Base-by-base conservation (phyloP, 2,113 vertebrate species). In the Spilogale gracilis region DNA sequence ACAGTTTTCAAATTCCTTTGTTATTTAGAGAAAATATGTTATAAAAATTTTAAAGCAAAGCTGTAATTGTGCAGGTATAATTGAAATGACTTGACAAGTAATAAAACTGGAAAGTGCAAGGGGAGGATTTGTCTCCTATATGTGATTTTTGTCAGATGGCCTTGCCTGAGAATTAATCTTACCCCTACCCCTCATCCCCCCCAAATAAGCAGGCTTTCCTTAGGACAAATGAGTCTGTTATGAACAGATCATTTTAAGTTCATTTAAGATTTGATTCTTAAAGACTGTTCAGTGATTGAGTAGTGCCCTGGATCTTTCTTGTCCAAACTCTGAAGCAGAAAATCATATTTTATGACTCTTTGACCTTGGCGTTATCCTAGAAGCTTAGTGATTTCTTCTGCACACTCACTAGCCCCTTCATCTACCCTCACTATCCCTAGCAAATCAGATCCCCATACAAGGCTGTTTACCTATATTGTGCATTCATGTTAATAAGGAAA, bases 151-250 rank as follows among this genome's bases (percentile, higher is more conserved):
- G n/a, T 8, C 27, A 38, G 23, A 38, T 71, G 21, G 0, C 18
- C 12, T 60, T 91, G 4, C 17, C 58, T 60, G 52, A 95, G 73
- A 76, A 91, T 87, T 82, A 9, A 9, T 91, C 58, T 97, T 97
- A 82, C 90, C 67, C 50, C 4, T 60, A 86, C 30, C 54, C 54
- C 54, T 5, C 14, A 16, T 14, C 13, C 30, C 63, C 30, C 0
- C 5, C 63, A 84, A 61, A 76, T 69, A 65, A 63, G 4, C 14
- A 87, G 17, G 3, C 23, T 93, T 82, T 69, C 30, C 43, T 93
- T 17, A 56, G 25, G 14, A 93, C 5, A 63, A 30, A 67, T 38
- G 20, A 78, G n/a, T 82, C 20, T 56, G 18, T 97, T 93, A 69
- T 74, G 83, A 87, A 54, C 50, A 54, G 21, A 50, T 79, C 65